These are phyloP conservation scores for Paramisgurnus dabryanus DNA, from an alignment of 2,113 vertebrate species.

Conservation along the genomic window DNA sequence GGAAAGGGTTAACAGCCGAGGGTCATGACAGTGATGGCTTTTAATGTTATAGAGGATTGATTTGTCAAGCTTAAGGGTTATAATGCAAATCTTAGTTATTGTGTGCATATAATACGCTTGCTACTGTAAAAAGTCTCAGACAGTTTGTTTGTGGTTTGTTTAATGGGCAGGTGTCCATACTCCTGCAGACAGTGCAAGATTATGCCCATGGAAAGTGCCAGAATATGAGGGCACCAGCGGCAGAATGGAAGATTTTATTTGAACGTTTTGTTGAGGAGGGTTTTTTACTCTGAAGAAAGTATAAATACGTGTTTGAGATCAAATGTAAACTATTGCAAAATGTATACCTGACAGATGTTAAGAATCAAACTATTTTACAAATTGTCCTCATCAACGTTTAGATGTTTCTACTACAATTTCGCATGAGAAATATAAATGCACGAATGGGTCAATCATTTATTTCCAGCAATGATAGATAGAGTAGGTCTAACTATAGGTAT, in stretches of 20 bases:
- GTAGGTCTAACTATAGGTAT: too few species aligned
- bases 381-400: too few species aligned
- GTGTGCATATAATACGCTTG: not conserved
- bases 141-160: not conserved
- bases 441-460: not conserved
- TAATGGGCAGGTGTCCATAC: constrained; percentile 12
- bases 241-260: constrained; percentile 78
- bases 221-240: constrained; percentile 65
- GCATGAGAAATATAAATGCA: not conserved
- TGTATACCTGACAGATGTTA: too few species aligned
- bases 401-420: not conserved
- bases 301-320: too few species aligned
- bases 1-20: not conserved
- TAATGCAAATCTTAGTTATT: not conserved
- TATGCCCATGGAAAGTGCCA: constrained; percentile 32
- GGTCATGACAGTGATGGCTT: not conserved
- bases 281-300: constrained; percentile 58
- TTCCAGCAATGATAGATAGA: too few species aligned
- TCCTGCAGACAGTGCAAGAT: constrained; percentile 11
- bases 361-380: too few species aligned
- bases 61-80: not conserved
- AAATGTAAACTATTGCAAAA: too few species aligned
- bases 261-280: constrained; percentile 74
- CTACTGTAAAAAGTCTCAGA: not conserved
- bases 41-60: not conserved